Conservation (phyloP, 2,797 vertebrate genomes). For the Oceanodroma leucorhoa region DNA sequence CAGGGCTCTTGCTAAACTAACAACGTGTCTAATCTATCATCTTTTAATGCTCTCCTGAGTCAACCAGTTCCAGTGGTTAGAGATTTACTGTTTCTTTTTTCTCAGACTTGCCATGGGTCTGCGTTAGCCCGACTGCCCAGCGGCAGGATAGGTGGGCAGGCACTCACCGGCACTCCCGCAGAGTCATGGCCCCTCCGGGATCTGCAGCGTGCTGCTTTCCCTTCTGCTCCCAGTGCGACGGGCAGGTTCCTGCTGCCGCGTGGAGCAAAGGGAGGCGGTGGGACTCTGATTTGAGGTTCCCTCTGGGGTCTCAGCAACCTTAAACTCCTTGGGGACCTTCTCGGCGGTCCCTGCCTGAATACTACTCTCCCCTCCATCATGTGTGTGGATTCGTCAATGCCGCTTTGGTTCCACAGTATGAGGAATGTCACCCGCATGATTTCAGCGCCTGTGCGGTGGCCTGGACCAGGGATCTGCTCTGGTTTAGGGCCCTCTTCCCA, state of each 20-base stretch:
- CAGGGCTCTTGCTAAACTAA: background rate
- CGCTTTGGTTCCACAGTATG: background rate
- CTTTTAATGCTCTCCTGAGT: background rate
- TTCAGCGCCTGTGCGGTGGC: rapidly evolving
- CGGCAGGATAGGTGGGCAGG: background rate
- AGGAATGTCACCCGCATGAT: rapidly evolving
- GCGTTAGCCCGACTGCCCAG: background rate
- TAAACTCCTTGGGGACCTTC: background rate
- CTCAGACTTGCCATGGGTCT: background rate
- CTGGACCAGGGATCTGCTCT: background rate
- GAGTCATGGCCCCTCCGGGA: background rate
- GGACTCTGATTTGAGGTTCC: background rate
- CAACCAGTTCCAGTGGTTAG: background rate
- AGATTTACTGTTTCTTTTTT: background rate
- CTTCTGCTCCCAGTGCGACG: rapidly evolving
- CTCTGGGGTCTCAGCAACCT: background rate
- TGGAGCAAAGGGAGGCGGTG: background rate
- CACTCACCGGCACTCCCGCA: background rate
- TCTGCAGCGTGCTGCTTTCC: background rate
- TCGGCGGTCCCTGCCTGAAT: background rate
- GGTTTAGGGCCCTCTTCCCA: background rate
- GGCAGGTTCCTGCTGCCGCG: background rate
- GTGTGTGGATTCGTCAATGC: rapidly evolving
- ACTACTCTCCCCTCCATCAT: background rate
- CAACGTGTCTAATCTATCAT: background rate